Percentiles rank a stretch among this genome's conserved stretches.
phyloP scores from a whole-genome alignment of 1,140 invertebrate genomes.

The Cheumatopsyche charites region DNA sequence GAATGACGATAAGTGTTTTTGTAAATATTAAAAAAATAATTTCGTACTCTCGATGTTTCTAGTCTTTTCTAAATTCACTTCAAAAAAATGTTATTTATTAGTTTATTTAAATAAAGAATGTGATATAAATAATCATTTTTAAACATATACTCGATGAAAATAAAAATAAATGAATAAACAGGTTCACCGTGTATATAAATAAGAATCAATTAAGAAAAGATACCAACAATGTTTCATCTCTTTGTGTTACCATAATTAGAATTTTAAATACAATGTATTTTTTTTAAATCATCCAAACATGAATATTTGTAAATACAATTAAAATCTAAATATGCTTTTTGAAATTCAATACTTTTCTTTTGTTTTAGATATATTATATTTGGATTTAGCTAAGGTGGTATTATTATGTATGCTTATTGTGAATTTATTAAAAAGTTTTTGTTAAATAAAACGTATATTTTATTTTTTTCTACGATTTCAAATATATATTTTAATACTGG shows the following conservation, averaged over 20 bases:
- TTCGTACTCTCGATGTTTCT: constrained; percentile 10
- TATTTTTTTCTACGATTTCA: background rate
- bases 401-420: constrained; percentile 29
- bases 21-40: background rate
- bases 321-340: background rate
- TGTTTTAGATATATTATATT: constrained; percentile 8
- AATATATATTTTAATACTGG: too few relatives aligned
- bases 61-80: constrained; percentile 24
- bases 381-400: constrained; percentile 1
- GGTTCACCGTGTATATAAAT: too few relatives aligned
- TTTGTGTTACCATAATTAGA: constrained; percentile 2
- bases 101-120: constrained; percentile 10
- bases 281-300: background rate
- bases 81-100: constrained; percentile 11
- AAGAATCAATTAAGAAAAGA: too few relatives aligned
- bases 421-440: constrained; percentile 27
- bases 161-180: too few relatives aligned
- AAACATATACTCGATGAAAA: background rate
- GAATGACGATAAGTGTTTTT: background rate
- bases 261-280: background rate
- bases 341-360: constrained; percentile 1
- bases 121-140: constrained; percentile 3
- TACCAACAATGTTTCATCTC: constrained; percentile 10
- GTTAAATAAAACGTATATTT: constrained; percentile 2
- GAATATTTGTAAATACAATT: background rate